phyloP scores from a whole-genome alignment of 1,140 invertebrate genomes.

The Pseudomyrmex sp. region DNA sequence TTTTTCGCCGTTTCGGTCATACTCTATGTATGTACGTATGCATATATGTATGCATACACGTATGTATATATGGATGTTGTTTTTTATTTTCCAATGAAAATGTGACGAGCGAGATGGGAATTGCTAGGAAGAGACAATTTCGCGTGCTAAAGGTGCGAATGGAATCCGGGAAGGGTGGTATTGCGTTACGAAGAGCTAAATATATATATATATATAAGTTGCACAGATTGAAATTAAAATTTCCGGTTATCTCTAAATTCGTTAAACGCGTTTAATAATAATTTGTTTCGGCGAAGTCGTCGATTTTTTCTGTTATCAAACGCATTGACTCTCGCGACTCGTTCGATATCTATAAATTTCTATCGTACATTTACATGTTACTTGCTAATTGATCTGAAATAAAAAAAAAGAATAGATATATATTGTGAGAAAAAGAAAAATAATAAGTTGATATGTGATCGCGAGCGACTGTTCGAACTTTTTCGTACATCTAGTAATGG shows the following conservation, averaged over 20 bases:
- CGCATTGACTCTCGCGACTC: no score
- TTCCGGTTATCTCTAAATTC: constrained; percentile 1
- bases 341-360: no score
- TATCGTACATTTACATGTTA: neutral
- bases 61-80: neutral
- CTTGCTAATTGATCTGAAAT: neutral
- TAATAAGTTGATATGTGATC: neutral
- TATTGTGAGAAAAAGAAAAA: neutral
- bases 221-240: neutral
- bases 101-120: constrained; percentile 61
- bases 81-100: constrained; percentile 58
- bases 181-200: constrained; percentile 61
- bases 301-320: no score
- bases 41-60: neutral
- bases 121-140: constrained; percentile 8
- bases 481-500: constrained; percentile 16
- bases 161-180: neutral
- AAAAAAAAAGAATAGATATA: neutral
- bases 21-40: neutral
- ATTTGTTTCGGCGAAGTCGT: no score
- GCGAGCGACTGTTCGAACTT: neutral
- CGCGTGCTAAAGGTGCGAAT: constrained; percentile 32
- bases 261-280: neutral
- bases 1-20: constrained; percentile 14
- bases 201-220: constrained; percentile 18